These are phyloP conservation scores for Xanthia togata DNA, from an alignment of 2,888 invertebrate species.

Conservation along the genomic window DNA sequence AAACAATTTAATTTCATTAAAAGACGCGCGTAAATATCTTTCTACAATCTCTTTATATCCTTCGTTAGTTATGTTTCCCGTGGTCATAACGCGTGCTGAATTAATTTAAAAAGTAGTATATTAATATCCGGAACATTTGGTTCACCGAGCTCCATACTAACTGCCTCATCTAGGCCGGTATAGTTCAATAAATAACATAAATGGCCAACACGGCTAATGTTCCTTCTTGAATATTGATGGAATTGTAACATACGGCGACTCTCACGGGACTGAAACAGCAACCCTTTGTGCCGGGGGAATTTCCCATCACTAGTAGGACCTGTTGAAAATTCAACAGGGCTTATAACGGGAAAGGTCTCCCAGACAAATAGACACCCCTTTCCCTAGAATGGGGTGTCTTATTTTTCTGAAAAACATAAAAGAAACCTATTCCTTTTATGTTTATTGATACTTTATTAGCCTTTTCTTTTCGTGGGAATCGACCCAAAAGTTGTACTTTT, in stretches of 20 bases:
- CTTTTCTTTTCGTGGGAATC: neutral
- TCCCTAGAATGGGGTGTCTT: too few species aligned
- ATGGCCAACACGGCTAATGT: constrained; percentile 30
- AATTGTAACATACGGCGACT: constrained; percentile 32
- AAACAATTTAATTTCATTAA: neutral
- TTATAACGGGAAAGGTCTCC: constrained; percentile 3
- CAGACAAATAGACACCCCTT: neutral
- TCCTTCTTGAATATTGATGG: constrained; percentile 44
- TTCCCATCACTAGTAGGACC: constrained; percentile 19
- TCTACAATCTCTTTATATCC: neutral
- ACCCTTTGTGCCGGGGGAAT: constrained; percentile 29
- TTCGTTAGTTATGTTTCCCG: too few species aligned
- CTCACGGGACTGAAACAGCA: constrained; percentile 10
- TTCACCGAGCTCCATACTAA: constrained; percentile 16
- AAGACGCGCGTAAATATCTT: neutral
- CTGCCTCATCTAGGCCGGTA: constrained; percentile 3
- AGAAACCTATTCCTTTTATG: too few species aligned
- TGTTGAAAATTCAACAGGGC: constrained; percentile 58
- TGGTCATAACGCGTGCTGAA: neutral
- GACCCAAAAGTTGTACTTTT: neutral
- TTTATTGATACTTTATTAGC: neutral
- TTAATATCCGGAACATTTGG: constrained; percentile 5
- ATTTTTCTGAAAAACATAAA: too few species aligned
- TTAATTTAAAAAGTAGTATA: neutral
- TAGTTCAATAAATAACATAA: constrained; percentile 41